Conservation (phyloP, 2,888 invertebrate genomes). For the Julus scanicus region DNA sequence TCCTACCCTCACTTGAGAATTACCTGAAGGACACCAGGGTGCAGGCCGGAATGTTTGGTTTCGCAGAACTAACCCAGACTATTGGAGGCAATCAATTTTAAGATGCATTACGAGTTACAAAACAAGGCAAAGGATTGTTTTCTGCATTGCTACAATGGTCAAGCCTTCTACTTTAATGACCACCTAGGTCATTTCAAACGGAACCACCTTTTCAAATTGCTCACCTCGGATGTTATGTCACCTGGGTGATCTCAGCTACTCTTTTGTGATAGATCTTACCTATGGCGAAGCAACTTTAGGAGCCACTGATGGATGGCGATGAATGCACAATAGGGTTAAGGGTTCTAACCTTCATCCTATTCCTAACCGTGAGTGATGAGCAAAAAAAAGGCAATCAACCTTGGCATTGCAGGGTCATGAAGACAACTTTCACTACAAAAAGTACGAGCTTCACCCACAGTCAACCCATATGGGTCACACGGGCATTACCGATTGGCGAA, state of each 20-base stretch:
- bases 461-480: constrained; percentile 12
- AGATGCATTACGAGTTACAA: background rate
- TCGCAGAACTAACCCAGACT: background rate
- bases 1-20: background rate
- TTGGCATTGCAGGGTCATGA: constrained; percentile 39
- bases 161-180: background rate
- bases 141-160: constrained; percentile 21
- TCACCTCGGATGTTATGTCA: constrained; percentile 44
- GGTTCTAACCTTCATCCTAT: constrained; percentile 36
- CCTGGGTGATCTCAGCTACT: constrained; percentile 49
- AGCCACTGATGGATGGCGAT: constrained; percentile 35
- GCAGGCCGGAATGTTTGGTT: background rate
- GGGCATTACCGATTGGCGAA: constrained; percentile 18
- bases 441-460: background rate
- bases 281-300: background rate
- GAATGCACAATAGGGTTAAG: constrained; percentile 44
- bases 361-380: constrained; percentile 5
- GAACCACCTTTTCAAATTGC: constrained; percentile 19
- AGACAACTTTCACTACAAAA: background rate
- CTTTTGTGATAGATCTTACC: background rate
- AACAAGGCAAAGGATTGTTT: background rate
- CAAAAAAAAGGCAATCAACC: constrained; percentile 31
- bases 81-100: constrained; percentile 31
- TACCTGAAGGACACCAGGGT: background rate
- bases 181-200: constrained; percentile 19